Evolutionary conservation across 92 coral and sea anemone species (phyloP), one percentile per base, ranked within the genome.

Genomic region (Montipora capitata): DNA sequence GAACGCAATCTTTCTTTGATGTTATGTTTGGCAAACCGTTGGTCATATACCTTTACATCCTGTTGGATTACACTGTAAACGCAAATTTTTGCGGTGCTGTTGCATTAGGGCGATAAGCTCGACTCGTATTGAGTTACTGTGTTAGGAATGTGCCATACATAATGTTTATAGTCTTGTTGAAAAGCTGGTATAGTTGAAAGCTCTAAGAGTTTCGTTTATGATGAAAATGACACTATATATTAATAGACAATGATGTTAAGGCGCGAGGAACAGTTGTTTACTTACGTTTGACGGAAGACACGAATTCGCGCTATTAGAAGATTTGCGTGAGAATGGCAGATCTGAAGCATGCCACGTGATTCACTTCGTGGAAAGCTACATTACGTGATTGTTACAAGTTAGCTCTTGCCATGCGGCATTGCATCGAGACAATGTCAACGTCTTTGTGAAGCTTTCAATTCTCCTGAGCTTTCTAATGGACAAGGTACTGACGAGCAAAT

Each of bases 181-280:
- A 72, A 72, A 72, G 16, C 77, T 16, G 39, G 77, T 73, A 73
- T 73, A 18, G 51, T 44, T 73, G 17, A 69, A 40, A 18, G 77
- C 40, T 16, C 77, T 63, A 63, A 71, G 54, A 14, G 56, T 16
- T n/a, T 3, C 45, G 77, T 73, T 45, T 49, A 49, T 11, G 16
- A 18, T 7, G 4, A 18, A 63, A 63, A 16, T 15, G 27, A 4
- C 4, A 61, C 4, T 45, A n/a, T 72, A 20, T 72, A 10, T 16
- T 10, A 12, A 45, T 14, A 43, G 39, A 72, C 41, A 48, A 44
- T 20, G 13, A 38, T 7, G 61, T 18, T 44, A 13, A 17, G 40
- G 51, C 43, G 2, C 13, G 10, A n/a, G 18, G 20, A 43, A 11
- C 51, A 11, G 51, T 48, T 73, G 15, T 16, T 3, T n/a, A 18